A percentile compares a stretch with the other conserved stretches of the same genome.
Evolutionary conservation across 2,888 invertebrate genomes (phyloP).

Genomic region (Cephus pygmeus): DNA sequence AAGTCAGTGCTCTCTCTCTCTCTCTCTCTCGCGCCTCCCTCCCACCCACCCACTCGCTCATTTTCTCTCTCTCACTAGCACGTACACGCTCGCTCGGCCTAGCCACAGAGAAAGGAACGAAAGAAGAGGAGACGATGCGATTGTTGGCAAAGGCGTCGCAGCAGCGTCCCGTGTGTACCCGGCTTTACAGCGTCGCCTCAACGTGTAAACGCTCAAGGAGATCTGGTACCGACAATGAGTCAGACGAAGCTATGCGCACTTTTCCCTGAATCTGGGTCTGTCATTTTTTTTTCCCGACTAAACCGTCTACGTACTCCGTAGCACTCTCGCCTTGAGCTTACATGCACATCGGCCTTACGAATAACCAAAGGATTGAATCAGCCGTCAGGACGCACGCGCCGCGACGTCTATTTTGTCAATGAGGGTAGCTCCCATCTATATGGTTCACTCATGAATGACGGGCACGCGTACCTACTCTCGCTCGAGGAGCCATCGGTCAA

Average conservation of each 20-base stretch:
- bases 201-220: conserved; percentile 51
- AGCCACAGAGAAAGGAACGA: conserved; percentile 24
- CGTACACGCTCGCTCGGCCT: conserved; percentile 17
- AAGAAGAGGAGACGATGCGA: conserved; percentile 28
- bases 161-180: conserved; percentile 2
- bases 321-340: background rate
- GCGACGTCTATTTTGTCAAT: background rate
- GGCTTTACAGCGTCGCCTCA: background rate
- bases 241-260: conserved; percentile 49
- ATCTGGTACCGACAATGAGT: conserved; percentile 55
- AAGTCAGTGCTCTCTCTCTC: conserved; percentile 26
- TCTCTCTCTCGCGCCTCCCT: background rate
- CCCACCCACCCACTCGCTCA: background rate
- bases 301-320: background rate
- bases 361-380: background rate
- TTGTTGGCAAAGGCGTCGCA: conserved; percentile 25
- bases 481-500: background rate
- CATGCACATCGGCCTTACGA: background rate
- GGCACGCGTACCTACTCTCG: background rate
- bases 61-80: conserved; percentile 13
- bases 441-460: background rate
- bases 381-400: background rate
- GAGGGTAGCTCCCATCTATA: background rate
- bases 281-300: conserved; percentile 24
- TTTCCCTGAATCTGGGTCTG: conserved; percentile 50